Base-by-base conservation (phyloP, 2,888 invertebrate species). In the Elysia crispata region DNA sequence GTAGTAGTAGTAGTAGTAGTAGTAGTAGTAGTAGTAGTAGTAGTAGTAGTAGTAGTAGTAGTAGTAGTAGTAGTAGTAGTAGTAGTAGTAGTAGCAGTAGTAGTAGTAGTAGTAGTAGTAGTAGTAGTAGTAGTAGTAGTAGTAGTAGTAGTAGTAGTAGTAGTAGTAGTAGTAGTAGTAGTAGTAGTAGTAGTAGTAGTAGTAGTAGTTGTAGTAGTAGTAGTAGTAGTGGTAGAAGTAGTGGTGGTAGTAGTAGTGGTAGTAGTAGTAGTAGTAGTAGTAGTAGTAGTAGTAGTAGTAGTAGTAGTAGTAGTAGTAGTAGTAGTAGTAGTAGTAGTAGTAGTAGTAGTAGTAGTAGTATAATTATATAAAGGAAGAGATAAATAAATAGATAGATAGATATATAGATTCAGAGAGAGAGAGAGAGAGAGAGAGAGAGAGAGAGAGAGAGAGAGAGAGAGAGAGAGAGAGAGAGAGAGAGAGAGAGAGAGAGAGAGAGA, bases 31-130 rank as follows among this genome's bases (percentile, higher is more conserved):
- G 41, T n/a, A 72, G 41, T n/a, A 72, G 41, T n/a, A 72, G 41
- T 13, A 72, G 41, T n/a, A 72, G 41, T n/a, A 72, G 41, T n/a
- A 72, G 41, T 13, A 72, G 41, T n/a, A 72, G 41, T 13, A 72
- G 41, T n/a, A 67, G 41, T n/a, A 72, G 41, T n/a, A 64, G 64
- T 18, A 64, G 64, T 15, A 69, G 41, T n/a, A 72, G 41, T n/a
- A 41, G n/a, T 13, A 41, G 33, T n/a, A 41, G 33, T 13, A 72
- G 8, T n/a, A 72, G 72, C n/a, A 72, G 72, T n/a, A 41, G 72
- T 13, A 72, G 72, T n/a, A 72, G 72, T 13, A 72, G 41, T n/a
- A 72, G 72, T n/a, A 72, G 72, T n/a, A 72, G 31, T 41, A 72
- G 72, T 13, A 72, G 13, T 25, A 41, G 72, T n/a, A 31, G n/a